Evolutionary conservation across 2,797 vertebrate species (phyloP), one percentile per base, ranked within the genome.

Genomic region (Dendrocincla fuliginosa): DNA sequence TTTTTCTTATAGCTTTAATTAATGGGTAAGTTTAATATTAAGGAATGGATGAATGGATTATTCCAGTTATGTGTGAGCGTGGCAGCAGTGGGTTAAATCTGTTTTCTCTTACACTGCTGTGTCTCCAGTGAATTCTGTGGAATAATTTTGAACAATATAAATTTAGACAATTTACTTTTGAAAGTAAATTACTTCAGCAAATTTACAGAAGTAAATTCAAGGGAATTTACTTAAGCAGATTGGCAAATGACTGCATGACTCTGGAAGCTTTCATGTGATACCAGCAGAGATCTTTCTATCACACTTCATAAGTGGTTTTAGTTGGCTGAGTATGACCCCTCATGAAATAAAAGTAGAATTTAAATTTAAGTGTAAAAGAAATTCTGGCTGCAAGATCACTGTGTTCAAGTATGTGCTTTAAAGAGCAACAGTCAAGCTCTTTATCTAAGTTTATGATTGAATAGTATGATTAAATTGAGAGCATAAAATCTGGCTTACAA

Each of bases 1-100:
- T 20, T 73, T 67, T 16, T 79, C 14, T 17, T 56, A 33, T 65
- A 41, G 19, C 27, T 87, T 75, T 84, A 57, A 53, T 61, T 65
- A n/a, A 11, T 3, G 3, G 17, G 3, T 14, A 4, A 22, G 2
- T 57, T 69, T 49, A 20, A 13, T 24, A 5, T 5, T 15, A 13
- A 28, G 77, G 52, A 24, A 17, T 19, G 32, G 37, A 15, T 57
- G 42, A 18, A 10, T 3, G 11, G 47, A 19, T 53, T 10, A 44
- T 70, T 59, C 35, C 39, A 57, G 46, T n/a, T 41, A 15, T 32
- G 47, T 10, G 2, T 24, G 50, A 63, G 23, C 5, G 33, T 37
- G 49, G 25, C 37, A 37, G 30, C 30, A 4, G 46, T 23, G 70
- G 44, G 46, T 42, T 49, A 68, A 23, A 32, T 19, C 49, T 46